These are phyloP conservation scores for Dipodomys spectabilis DNA, from an alignment of 2,113 vertebrate species.

Conservation along the genomic window DNA sequence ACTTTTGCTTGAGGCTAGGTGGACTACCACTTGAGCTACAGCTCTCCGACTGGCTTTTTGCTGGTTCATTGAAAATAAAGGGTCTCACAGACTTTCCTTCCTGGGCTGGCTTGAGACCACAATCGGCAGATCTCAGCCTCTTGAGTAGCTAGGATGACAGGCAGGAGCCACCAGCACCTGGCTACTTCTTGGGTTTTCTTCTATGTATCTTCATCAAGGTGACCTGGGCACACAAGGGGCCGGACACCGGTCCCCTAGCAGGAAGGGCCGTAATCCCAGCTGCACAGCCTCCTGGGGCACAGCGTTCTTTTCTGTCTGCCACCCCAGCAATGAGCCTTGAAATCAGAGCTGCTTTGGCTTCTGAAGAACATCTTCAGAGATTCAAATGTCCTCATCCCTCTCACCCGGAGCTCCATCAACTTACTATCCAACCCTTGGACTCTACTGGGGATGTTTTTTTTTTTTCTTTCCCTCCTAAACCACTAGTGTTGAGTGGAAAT, in stretches of 20 bases:
- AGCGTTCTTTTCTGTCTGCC: no score
- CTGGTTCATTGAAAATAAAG: no score
- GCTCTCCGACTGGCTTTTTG: no score
- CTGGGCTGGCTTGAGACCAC: no score
- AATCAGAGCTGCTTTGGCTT: neutral
- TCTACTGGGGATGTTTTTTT: neutral
- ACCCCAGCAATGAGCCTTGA: neutral
- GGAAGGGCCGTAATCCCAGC: no score
- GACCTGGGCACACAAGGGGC: neutral
- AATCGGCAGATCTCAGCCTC: no score
- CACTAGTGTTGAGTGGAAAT: neutral
- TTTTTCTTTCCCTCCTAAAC: neutral
- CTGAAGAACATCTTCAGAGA: neutral
- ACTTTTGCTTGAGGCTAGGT: neutral
- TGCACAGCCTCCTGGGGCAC: neutral
- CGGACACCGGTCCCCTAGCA: neutral
- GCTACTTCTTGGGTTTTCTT: neutral
- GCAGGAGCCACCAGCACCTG: neutral
- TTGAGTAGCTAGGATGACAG: no score
- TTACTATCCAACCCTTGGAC: neutral
- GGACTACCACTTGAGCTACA: no score
- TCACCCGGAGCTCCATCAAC: neutral
- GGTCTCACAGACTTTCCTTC: no score
- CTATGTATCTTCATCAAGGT: accelerated
- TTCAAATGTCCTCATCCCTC: neutral